These are phyloP conservation scores for Betta splendens DNA, from an alignment of 2,797 vertebrate species.

Conservation along the genomic window DNA sequence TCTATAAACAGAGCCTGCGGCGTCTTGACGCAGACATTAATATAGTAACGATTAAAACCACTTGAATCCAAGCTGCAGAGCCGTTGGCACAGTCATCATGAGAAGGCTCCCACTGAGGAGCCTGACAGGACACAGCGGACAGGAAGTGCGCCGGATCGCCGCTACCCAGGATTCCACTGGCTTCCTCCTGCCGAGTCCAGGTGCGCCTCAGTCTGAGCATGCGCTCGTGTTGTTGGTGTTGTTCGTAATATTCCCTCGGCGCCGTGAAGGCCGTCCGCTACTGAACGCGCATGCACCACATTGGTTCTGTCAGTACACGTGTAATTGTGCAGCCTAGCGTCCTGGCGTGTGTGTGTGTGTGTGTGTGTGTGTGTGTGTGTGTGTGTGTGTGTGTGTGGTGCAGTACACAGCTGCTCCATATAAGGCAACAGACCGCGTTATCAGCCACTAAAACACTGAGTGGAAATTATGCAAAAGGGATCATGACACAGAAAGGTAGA, in stretches of 20 bases:
- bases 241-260: slow-evolving; percentile 7
- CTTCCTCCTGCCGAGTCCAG: slow-evolving; percentile 57
- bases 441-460: slow-evolving; percentile 37
- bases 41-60: no score
- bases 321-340: neutral
- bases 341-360: neutral
- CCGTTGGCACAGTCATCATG: no score
- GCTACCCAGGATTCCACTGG: slow-evolving; percentile 57
- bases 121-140: slow-evolving; percentile 62
- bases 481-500: slow-evolving; percentile 31
- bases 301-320: neutral
- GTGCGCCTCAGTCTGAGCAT: slow-evolving; percentile 24
- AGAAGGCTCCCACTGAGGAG: no score
- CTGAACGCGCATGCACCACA: neutral
- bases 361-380: slow-evolving; percentile 3
- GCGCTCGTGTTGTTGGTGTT: slow-evolving; percentile 3
- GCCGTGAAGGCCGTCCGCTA: slow-evolving; percentile 15
- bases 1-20: no score
- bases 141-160: slow-evolving; percentile 67
- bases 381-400: slow-evolving; percentile 9
- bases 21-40: no score
- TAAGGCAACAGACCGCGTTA: slow-evolving; percentile 59
- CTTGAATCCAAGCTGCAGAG: no score
- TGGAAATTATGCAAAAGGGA: slow-evolving; percentile 73
- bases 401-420: slow-evolving; percentile 57